Base-by-base conservation (phyloP, 1,140 invertebrate genomes). In the Drosophila rhopaloa region DNA sequence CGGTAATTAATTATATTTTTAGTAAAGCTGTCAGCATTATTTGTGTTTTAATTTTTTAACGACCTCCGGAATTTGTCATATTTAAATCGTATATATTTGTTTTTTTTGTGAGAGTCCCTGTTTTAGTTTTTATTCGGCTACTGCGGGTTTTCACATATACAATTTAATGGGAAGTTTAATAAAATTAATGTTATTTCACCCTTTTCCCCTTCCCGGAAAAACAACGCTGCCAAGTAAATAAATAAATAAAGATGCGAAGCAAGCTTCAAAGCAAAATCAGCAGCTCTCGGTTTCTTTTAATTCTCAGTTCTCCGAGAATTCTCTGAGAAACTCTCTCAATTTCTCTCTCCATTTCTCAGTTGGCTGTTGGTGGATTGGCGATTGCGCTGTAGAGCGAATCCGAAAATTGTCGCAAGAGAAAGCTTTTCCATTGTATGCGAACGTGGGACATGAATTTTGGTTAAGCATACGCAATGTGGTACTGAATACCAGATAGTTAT, bases 231-330 rank as follows among this genome's bases (percentile, higher is more conserved):
- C 73, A 75, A 57, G 70, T 75, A 89, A 88, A 89, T 88, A 88
- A 88, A 88, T 89, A 88, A 88, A 88, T 88, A 88, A 88, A 88
- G 63, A 89, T 61, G 80, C 84, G 84, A 88, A 88, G 58, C 73
- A 75, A 68, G 80, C 63, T 84, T 78, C 65, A 88, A 89, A 88
- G 84, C 73, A 75, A 68, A 84, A 82, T 65, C 59, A 68, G 67
- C 76, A 80, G 76, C 60, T 19, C 37, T 53, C 13, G 37, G 29
- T 24, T 19, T 43, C 27, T 35, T 43, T 40, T 32, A 11, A 16
- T 63, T 37, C 62, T 60, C 38, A 24, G 38, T 27, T 46, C 40
- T 43, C 27, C 2, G 16, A 48, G 27, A 66, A 16, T 46, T 73
- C 40, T 61, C n/a, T 2, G 48, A 51, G 48, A 51, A 16, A 32